phyloP scores from a whole-genome alignment of 1,140 invertebrate species.

The Tetragonula clypearis region DNA sequence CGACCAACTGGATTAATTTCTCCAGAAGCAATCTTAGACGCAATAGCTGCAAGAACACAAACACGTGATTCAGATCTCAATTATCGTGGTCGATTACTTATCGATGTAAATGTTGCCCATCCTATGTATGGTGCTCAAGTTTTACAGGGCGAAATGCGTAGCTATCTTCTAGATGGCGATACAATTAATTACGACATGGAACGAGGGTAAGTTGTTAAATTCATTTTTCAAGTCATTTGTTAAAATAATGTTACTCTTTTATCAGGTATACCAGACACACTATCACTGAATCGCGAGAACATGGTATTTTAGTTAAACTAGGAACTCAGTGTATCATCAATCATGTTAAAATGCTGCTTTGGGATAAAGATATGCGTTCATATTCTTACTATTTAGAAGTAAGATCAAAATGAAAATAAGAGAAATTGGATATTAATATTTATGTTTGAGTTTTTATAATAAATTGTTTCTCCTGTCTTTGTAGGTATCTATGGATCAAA shows the following conservation, averaged over 20 bases:
- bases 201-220: slow-evolving; percentile 82
- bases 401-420: slow-evolving; percentile 8
- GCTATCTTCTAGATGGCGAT: slow-evolving; percentile 94
- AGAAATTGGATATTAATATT: neutral
- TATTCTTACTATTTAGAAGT: slow-evolving; percentile 98
- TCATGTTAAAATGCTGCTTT: slow-evolving; percentile 94
- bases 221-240: slow-evolving; percentile 7
- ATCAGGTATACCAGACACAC: slow-evolving; percentile 94
- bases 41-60: slow-evolving; percentile 92
- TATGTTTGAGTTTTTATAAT: neutral
- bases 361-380: slow-evolving; percentile 96
- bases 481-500: slow-evolving; percentile 95
- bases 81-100: slow-evolving; percentile 90
- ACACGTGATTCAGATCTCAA: slow-evolving; percentile 89
- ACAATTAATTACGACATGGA: slow-evolving; percentile 94
- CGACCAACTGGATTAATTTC: slow-evolving; percentile 92
- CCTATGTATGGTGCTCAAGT: slow-evolving; percentile 90
- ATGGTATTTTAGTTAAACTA: slow-evolving; percentile 94
- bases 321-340: slow-evolving; percentile 95
- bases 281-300: slow-evolving; percentile 91
- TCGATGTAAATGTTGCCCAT: slow-evolving; percentile 96
- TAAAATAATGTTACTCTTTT: slow-evolving; percentile 21
- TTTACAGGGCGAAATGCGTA: slow-evolving; percentile 92
- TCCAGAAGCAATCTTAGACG: slow-evolving; percentile 95
- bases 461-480: slow-evolving; percentile 14